Conservation (phyloP, 1,140 invertebrate genomes). For the Drosophila sproati region DNA sequence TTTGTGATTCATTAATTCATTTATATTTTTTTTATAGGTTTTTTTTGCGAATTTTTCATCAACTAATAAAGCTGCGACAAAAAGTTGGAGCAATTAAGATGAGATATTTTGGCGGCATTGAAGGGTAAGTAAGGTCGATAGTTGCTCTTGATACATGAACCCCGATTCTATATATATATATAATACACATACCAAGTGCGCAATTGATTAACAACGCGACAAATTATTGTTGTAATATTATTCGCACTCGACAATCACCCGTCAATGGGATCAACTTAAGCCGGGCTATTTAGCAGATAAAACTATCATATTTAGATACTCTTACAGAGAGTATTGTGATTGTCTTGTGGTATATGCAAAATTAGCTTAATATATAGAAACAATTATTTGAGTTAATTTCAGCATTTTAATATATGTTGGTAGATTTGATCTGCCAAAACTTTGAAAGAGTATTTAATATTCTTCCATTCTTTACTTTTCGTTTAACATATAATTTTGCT, state of each 20-base stretch:
- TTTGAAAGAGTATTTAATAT: too few species aligned
- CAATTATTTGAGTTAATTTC: too few species aligned
- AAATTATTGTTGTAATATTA: constrained; percentile 17
- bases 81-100: constrained; percentile 36
- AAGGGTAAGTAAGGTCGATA: constrained; percentile 64
- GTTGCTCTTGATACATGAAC: constrained; percentile 31
- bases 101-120: constrained; percentile 74
- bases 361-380: too few species aligned
- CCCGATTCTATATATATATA: constrained; percentile 5
- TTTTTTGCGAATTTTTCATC: neutral
- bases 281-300: constrained; percentile 1
- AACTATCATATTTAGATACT: constrained; percentile 15
- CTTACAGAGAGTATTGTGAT: constrained; percentile 12
- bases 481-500: too few species aligned
- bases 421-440: too few species aligned
- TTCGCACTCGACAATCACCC: constrained; percentile 15
- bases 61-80: neutral
- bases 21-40: constrained; percentile 12
- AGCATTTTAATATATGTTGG: too few species aligned
- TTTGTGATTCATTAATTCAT: neutral
- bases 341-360: neutral
- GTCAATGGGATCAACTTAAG: constrained; percentile 27
- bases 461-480: too few species aligned
- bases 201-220: constrained; percentile 36
- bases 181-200: constrained; percentile 18